Conservation (phyloP, 2,888 invertebrate genomes). For the Pedicia rivosa region DNA sequence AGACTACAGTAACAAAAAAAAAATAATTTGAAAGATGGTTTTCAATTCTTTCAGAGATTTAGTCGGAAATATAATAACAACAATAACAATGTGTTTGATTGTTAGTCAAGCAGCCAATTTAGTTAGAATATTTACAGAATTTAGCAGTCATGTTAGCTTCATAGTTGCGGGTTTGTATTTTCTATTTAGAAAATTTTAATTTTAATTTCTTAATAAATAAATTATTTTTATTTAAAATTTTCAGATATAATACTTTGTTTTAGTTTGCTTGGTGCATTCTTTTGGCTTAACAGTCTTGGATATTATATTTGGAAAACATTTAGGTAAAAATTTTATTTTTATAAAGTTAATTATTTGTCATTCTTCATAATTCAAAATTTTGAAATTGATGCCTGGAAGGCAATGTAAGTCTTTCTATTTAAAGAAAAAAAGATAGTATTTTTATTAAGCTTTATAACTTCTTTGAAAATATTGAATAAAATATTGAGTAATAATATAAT, state of each 20-base stretch:
- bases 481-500: too few relatives aligned
- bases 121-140: slow-evolving; percentile 63
- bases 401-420: too few relatives aligned
- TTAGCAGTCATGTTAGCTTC: slow-evolving; percentile 64
- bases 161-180: slow-evolving; percentile 51
- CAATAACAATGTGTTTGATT: slow-evolving; percentile 61
- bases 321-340: too few relatives aligned
- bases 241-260: slow-evolving; percentile 62
- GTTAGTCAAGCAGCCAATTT: slow-evolving; percentile 61
- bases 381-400: too few relatives aligned
- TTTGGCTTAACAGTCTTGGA: slow-evolving; percentile 74
- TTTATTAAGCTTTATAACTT: too few relatives aligned
- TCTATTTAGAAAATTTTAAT: background rate
- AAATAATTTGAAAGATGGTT: too few relatives aligned
- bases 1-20: too few relatives aligned
- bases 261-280: slow-evolving; percentile 63
- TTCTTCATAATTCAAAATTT: too few relatives aligned
- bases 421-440: too few relatives aligned
- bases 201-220: slow-evolving; percentile 2
- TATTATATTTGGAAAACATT: slow-evolving; percentile 83
- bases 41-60: slow-evolving; percentile 41
- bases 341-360: too few relatives aligned
- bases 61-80: slow-evolving; percentile 71
- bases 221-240: slow-evolving; percentile 19
- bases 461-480: too few relatives aligned